These are phyloP conservation scores for Bicyclus anynana DNA, from an alignment of 1,140 invertebrate species.

Conservation along the genomic window DNA sequence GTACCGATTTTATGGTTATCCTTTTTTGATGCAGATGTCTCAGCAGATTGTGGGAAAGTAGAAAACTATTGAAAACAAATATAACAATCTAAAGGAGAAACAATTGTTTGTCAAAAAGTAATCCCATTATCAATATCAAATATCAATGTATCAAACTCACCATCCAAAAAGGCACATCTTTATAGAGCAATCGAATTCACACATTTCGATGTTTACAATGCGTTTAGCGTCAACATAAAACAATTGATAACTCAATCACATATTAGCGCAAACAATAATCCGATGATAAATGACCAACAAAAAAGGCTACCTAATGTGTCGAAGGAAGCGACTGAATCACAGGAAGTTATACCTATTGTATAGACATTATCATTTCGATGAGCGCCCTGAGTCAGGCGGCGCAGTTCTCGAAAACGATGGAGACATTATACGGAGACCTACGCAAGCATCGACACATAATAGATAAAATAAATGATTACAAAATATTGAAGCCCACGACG, in stretches of 20 bases:
- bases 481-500: neutral
- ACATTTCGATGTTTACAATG: neutral
- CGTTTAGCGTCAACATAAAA: neutral
- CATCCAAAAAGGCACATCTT: neutral
- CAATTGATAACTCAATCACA: conserved; percentile 12
- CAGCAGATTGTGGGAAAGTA: conserved; percentile 2
- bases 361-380: conserved; percentile 20
- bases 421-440: conserved; percentile 8
- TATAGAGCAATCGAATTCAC: neutral
- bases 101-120: too few species aligned
- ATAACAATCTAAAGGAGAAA: neutral
- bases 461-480: neutral
- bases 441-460: neutral
- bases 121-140: neutral
- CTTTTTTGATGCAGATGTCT: neutral
- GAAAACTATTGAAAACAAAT: neutral
- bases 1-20: conserved; percentile 6
- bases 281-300: conserved; percentile 15
- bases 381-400: conserved; percentile 19
- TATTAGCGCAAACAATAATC: conserved; percentile 15
- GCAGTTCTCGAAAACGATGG: conserved; percentile 13
- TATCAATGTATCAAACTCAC: neutral
- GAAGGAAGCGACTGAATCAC: conserved; percentile 24
- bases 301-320: conserved; percentile 16
- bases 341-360: conserved; percentile 21